These are phyloP conservation scores for Callosobruchus maculatus DNA, from an alignment of 2,888 invertebrate species.

Conservation along the genomic window DNA sequence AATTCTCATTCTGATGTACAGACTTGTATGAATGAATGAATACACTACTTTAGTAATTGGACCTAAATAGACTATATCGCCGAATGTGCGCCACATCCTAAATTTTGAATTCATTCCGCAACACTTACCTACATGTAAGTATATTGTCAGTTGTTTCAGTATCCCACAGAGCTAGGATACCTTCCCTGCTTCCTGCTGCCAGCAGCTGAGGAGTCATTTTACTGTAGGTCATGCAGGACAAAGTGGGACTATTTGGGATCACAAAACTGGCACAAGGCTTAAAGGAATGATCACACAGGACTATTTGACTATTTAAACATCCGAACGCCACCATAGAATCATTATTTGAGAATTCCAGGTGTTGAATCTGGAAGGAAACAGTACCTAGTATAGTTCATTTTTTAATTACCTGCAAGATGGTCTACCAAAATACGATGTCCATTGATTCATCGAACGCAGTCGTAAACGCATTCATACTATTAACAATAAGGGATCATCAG, in stretches of 20 bases:
- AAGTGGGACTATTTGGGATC: slow-evolving; percentile 26
- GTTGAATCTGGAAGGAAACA: slow-evolving; percentile 16
- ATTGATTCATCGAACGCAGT: too few relatives aligned
- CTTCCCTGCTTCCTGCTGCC: not conserved
- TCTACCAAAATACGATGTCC: too few relatives aligned
- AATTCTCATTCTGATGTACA: too few relatives aligned
- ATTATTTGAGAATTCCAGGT: slow-evolving; percentile 33
- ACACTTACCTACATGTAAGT: slow-evolving; percentile 3
- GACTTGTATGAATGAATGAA: too few relatives aligned
- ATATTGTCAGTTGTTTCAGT: slow-evolving; percentile 22
- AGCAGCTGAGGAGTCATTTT: slow-evolving; percentile 3
- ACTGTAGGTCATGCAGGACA: slow-evolving; percentile 25
- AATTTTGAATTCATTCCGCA: too few relatives aligned
- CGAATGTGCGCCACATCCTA: too few relatives aligned
- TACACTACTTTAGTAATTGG: too few relatives aligned
- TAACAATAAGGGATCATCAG: too few relatives aligned
- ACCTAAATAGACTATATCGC: too few relatives aligned
- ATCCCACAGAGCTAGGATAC: slow-evolving; percentile 28
- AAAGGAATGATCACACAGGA: slow-evolving; percentile 24
- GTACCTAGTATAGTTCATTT: too few relatives aligned
- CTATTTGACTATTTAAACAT: slow-evolving; percentile 21
- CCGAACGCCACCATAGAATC: slow-evolving; percentile 32
- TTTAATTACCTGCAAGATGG: too few relatives aligned
- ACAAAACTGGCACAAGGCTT: slow-evolving; percentile 27
- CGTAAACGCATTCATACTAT: too few relatives aligned